phyloP scores from a whole-genome alignment of 2,113 vertebrate genomes.

The Eonycteris spelaea region DNA sequence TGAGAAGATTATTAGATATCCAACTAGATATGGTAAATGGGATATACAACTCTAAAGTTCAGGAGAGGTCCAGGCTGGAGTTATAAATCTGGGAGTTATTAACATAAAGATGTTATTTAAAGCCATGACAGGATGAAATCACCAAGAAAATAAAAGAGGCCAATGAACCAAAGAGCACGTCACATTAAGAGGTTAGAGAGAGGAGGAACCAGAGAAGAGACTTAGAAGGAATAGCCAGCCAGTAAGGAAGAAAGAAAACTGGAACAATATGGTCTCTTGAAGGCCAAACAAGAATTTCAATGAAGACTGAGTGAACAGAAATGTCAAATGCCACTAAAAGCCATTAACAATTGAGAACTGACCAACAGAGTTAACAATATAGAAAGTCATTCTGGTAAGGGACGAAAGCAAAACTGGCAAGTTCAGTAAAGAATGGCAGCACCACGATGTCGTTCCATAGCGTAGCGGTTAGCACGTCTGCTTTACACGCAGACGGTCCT shows the following conservation, averaged over 20 bases:
- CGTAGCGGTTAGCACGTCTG: too few relatives aligned
- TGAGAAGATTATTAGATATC: neutral
- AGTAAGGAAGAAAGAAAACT: neutral
- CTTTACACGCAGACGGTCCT: too few relatives aligned
- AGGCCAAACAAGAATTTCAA: neutral
- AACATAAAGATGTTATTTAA: neutral
- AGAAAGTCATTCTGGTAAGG: neutral
- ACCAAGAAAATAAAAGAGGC: neutral
- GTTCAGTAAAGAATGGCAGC: neutral
- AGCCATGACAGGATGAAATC: neutral
- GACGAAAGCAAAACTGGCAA: neutral
- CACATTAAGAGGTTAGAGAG: neutral
- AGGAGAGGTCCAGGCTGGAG: neutral
- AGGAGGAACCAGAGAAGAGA: neutral
- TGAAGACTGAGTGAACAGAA: neutral
- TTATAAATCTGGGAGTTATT: neutral
- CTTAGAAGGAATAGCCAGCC: neutral
- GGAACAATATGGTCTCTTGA: neutral
- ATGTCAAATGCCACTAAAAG: constrained; percentile 4
- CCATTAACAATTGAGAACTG: neutral
- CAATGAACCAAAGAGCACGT: neutral
- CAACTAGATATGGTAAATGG: neutral
- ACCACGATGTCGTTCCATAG: too few relatives aligned
- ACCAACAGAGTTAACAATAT: neutral
- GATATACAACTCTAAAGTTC: neutral